phyloP scores from a whole-genome alignment of 2,888 invertebrate genomes.

The Agriopis leucophaearia region DNA sequence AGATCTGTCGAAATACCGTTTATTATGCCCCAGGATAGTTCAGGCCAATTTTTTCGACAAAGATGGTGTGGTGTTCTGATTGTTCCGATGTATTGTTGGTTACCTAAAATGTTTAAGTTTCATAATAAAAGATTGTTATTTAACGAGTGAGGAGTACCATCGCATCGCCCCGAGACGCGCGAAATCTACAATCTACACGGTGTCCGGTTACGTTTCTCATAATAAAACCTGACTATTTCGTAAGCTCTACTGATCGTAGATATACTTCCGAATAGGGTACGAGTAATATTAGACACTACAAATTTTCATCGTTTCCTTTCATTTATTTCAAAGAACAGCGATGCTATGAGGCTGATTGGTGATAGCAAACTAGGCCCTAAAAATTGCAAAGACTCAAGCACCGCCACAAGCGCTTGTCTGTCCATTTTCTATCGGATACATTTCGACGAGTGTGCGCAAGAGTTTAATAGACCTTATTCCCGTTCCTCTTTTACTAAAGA shows the following conservation, averaged over 20 bases:
- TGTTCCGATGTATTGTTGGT: conserved; percentile 20
- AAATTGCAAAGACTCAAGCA: too few relatives aligned
- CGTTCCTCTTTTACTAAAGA: too few relatives aligned
- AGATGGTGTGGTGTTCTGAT: conserved; percentile 10
- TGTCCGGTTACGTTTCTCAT: conserved; percentile 6
- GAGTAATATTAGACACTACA: neutral
- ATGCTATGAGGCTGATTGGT: too few relatives aligned
- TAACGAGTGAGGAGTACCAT: neutral
- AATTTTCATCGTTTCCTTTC: too few relatives aligned
- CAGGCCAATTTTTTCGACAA: conserved; percentile 13
- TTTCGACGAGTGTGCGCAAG: too few relatives aligned
- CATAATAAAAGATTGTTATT: neutral
- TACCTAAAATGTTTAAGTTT: conserved; percentile 4
- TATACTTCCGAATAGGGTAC: neutral
- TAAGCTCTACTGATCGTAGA: neutral
- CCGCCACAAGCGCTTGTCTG: too few relatives aligned
- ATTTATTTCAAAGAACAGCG: too few relatives aligned
- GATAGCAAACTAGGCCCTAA: too few relatives aligned
- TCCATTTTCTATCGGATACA: too few relatives aligned
- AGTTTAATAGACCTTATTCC: too few relatives aligned
- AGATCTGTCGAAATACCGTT: conserved; percentile 1
- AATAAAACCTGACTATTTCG: conserved; percentile 11
- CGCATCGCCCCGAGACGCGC: neutral
- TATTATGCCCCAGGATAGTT: conserved; percentile 13
- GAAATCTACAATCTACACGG: conserved; percentile 9